Evolutionary conservation across 2,888 invertebrate species (phyloP).

Genomic region (Diplazon laetatorius): DNA sequence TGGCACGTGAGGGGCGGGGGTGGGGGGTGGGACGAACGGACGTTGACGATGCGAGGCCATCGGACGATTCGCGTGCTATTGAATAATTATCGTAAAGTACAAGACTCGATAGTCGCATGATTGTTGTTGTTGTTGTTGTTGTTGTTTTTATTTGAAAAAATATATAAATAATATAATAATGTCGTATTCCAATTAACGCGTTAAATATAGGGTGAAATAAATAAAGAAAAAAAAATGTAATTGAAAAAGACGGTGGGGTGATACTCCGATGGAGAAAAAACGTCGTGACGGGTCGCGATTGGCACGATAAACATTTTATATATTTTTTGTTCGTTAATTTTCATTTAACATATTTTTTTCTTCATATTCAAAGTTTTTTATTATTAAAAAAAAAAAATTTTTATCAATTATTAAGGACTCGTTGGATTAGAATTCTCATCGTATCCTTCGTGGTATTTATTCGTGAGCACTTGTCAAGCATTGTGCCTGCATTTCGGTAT

Average conservation of each 20-base stretch:
- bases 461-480: slow-evolving; percentile 33
- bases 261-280: too few relatives aligned
- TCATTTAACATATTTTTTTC: background rate
- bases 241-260: too few relatives aligned
- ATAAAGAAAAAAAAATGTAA: too few relatives aligned
- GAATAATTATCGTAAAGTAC: slow-evolving; percentile 59
- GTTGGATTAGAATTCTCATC: slow-evolving; percentile 18
- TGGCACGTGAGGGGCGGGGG: slow-evolving; percentile 17
- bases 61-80: slow-evolving; percentile 30
- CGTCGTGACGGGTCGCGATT: slow-evolving; percentile 44
- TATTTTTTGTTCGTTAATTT: slow-evolving; percentile 12
- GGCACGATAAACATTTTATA: slow-evolving; percentile 36
- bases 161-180: too few relatives aligned
- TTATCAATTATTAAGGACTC: background rate
- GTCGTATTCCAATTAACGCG: too few relatives aligned
- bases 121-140: slow-evolving; percentile 40
- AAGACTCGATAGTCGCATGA: slow-evolving; percentile 58
- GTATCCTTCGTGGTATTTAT: slow-evolving; percentile 18
- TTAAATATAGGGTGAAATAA: background rate
- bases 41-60: slow-evolving; percentile 36
- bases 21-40: slow-evolving; percentile 18
- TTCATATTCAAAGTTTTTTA: slow-evolving; percentile 20
- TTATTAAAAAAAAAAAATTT: slow-evolving; percentile 9
- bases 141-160: slow-evolving; percentile 16
- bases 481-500: slow-evolving; percentile 48